Evolutionary conservation across 2,797 vertebrate genomes (phyloP).

Genomic region (Sebastes variabilis): DNA sequence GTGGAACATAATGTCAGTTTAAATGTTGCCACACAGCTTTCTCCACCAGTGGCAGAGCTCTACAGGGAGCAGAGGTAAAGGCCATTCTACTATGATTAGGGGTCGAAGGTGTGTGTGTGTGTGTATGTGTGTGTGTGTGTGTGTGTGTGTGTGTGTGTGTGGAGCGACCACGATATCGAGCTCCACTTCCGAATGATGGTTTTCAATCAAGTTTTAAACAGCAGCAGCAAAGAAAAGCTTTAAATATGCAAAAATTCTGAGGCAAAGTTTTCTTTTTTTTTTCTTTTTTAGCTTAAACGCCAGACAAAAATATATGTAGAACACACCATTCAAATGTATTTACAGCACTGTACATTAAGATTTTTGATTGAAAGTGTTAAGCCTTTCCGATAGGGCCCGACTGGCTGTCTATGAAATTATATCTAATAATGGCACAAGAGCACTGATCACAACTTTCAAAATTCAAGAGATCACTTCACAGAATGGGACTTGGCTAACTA

Average conservation of each 20-base stretch:
- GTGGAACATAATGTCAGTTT: conserved; percentile 75
- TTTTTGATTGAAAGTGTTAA: conserved; percentile 70
- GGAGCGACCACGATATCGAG: conserved; percentile 65
- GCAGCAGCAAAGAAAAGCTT: conserved; percentile 79
- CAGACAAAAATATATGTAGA: conserved; percentile 83
- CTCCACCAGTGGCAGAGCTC: conserved; percentile 66
- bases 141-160: not conserved
- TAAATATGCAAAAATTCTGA: conserved; percentile 79
- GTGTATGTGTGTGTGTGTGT: conserved; percentile 15
- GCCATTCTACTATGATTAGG: conserved; percentile 78
- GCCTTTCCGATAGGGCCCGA: conserved; percentile 64
- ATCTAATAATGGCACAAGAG: conserved; percentile 83
- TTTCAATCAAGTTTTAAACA: conserved; percentile 79
- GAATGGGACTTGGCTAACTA: conserved; percentile 79
- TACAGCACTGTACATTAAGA: conserved; percentile 87
- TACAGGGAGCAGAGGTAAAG: conserved; percentile 75
- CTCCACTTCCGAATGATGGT: conserved; percentile 60
- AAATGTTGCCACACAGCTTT: conserved; percentile 74
- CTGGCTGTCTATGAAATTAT: conserved; percentile 69
- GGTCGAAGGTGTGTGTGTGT: conserved; percentile 60
- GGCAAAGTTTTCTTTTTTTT: conserved; percentile 55
- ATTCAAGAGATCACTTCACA: conserved; percentile 83
- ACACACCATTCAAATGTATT: conserved; percentile 86
- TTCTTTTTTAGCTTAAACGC: conserved; percentile 62
- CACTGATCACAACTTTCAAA: conserved; percentile 81